Percentiles rank a stretch among this genome's conserved stretches.
Conservation (phyloP, 2,888 invertebrate species). For the Marronus borbonicus region DNA sequence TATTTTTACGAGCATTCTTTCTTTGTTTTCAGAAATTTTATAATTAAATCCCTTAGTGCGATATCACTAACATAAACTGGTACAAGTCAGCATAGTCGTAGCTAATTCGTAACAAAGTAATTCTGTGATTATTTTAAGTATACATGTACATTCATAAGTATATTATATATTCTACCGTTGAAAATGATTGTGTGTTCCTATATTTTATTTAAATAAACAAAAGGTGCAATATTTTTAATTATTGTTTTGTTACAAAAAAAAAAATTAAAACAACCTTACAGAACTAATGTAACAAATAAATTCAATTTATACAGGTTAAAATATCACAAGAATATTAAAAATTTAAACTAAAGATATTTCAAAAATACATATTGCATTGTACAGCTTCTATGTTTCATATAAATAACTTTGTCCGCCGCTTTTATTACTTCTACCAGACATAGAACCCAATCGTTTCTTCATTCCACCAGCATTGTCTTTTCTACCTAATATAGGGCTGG, state of each 20-base stretch:
- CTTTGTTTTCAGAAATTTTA: not conserved
- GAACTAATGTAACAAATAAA: not conserved
- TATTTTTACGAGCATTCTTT: not conserved
- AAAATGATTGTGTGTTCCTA: slow-evolving; percentile 30
- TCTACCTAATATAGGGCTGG: slow-evolving; percentile 86
- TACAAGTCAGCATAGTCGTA: slow-evolving; percentile 16
- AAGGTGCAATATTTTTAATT: slow-evolving; percentile 36
- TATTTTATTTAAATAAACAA: slow-evolving; percentile 35
- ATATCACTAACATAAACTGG: slow-evolving; percentile 23
- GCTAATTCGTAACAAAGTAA: slow-evolving; percentile 25
- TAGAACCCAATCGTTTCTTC: slow-evolving; percentile 50
- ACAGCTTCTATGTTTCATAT: slow-evolving; percentile 35
- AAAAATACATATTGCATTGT: no score
- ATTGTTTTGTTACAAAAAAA: not conserved
- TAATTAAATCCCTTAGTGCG: not conserved
- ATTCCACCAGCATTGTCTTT: slow-evolving; percentile 70
- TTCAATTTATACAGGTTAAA: not conserved
- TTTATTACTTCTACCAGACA: slow-evolving; percentile 47
- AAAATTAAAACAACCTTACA: not conserved
- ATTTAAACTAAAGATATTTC: no score
- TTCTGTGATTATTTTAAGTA: slow-evolving; percentile 35
- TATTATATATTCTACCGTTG: slow-evolving; percentile 23
- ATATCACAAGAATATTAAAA: not conserved
- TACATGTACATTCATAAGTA: not conserved
- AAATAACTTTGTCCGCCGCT: slow-evolving; percentile 37